Base-by-base conservation (phyloP, 2,797 vertebrate species). In the Phrynocephalus guinanensis region DNA sequence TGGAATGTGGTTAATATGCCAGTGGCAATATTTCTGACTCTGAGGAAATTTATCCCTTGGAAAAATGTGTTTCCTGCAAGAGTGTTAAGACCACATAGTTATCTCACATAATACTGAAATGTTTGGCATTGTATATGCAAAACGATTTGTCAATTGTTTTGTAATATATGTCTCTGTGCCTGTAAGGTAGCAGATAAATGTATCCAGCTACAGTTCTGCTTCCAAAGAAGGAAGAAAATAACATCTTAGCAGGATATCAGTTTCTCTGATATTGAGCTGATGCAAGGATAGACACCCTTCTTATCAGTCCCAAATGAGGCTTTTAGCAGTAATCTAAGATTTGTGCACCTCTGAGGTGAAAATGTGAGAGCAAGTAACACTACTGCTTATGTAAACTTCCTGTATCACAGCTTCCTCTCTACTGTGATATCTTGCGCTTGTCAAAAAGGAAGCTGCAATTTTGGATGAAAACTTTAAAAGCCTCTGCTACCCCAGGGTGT, bases 241-340 rank as follows among this genome's bases (percentile, higher is more conserved):
- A 63, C 13, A 63, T 84, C 63, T 88, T 56, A 73, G 68, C 56
- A 72, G 77, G 68, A 80, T 84, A 84, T 84, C 38, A 88, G 50
- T 33, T 79, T 88, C 56, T 84, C 24, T 84, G 52, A 84, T 80
- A 80, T 28, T 88, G 38, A 84, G 72, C 15, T 24, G 60, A 68
- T 66, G 15, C 76, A 28, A 67, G n/a, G 38, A 88, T 56, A 80
- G 68, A 68, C 52, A 50, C 28, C 9, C 67, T 79, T 80, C 68
- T 88, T 79, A 84, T 88, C 56, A 50, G 68, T 50, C 68, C 68
- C 82, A 56, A 80, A 80, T 13, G 28, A 88, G 22, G 22, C n/a
- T 68, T 56, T 83, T 48, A 63, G 5, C 66, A 71, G 87, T 88
- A 88, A 88, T 88, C 38, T 75, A 84, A 88, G 82, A 80, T 20